phyloP scores from a whole-genome alignment of 2,797 vertebrate species.

The Microcaecilia unicolor region DNA sequence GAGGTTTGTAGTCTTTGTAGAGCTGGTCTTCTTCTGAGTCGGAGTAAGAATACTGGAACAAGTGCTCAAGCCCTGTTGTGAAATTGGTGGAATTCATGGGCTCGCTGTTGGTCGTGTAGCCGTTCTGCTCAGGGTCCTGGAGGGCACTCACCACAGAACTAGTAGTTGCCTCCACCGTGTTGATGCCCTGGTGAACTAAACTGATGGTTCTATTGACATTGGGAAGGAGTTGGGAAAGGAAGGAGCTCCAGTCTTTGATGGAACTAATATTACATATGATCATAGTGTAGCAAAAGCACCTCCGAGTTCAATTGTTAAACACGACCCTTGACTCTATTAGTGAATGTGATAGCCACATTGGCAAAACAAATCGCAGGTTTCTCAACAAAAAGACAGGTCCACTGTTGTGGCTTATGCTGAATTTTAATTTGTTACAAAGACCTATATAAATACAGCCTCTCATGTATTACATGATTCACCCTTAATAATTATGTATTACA shows the following conservation, averaged over 20 bases:
- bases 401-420: too few relatives aligned
- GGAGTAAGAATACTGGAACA: conserved; percentile 71
- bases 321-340: too few relatives aligned
- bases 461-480: too few relatives aligned
- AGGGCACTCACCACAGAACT: conserved; percentile 67
- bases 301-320: too few relatives aligned
- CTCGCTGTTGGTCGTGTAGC: conserved; percentile 57
- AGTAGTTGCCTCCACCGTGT: conserved; percentile 61
- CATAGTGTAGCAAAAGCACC: conserved; percentile 51
- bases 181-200: conserved; percentile 52
- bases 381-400: too few relatives aligned
- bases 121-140: conserved; percentile 59
- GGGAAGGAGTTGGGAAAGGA: conserved; percentile 74
- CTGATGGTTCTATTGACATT: conserved; percentile 71
- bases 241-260: conserved; percentile 78
- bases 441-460: too few relatives aligned
- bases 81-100: conserved; percentile 65
- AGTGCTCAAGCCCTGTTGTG: conserved; percentile 67
- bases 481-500: too few relatives aligned
- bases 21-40: conserved; percentile 70
- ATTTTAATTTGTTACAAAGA: too few relatives aligned
- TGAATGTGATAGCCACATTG: too few relatives aligned
- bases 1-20: conserved; percentile 67
- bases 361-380: too few relatives aligned
- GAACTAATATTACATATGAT: conserved; percentile 75